phyloP scores from a whole-genome alignment of 2,113 vertebrate genomes.

The Gadus chalcogrammus region DNA sequence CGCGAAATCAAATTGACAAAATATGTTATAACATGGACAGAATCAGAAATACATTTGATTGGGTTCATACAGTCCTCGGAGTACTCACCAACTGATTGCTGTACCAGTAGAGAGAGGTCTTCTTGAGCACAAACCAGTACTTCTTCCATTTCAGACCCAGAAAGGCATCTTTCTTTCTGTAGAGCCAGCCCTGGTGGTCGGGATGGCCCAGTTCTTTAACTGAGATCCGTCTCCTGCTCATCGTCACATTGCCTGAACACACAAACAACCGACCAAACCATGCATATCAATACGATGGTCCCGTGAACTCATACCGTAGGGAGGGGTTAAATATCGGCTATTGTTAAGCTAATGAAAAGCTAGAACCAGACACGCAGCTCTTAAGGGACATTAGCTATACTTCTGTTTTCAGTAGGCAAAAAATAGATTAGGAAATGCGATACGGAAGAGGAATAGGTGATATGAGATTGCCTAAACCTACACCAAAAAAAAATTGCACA shows the following conservation, averaged over 20 bases:
- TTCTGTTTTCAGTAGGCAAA: too few species aligned
- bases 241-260: slow-evolving; percentile 78
- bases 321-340: not conserved
- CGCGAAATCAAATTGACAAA: too few species aligned
- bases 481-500: slow-evolving; percentile 3
- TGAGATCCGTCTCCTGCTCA: slow-evolving; percentile 93
- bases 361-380: too few species aligned
- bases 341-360: too few species aligned
- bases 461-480: not conserved
- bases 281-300: too few species aligned
- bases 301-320: not conserved
- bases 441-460: not conserved
- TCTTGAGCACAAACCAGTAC: slow-evolving; percentile 97
- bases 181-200: slow-evolving; percentile 95
- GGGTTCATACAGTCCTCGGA: not conserved
- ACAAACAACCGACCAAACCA: slow-evolving; percentile 8
- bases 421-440: too few species aligned
- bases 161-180: slow-evolving; percentile 92
- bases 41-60: not conserved
- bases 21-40: too few species aligned
- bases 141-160: slow-evolving; percentile 97
- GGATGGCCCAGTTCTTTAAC: slow-evolving; percentile 91
- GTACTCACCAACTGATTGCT: slow-evolving; percentile 87
- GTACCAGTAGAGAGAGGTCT: slow-evolving; percentile 91
- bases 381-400: too few species aligned